A percentile compares a stretch with the other conserved stretches of the same genome.
Conservation (phyloP, 2,888 invertebrate genomes). For the Eremobia ochroleuca region DNA sequence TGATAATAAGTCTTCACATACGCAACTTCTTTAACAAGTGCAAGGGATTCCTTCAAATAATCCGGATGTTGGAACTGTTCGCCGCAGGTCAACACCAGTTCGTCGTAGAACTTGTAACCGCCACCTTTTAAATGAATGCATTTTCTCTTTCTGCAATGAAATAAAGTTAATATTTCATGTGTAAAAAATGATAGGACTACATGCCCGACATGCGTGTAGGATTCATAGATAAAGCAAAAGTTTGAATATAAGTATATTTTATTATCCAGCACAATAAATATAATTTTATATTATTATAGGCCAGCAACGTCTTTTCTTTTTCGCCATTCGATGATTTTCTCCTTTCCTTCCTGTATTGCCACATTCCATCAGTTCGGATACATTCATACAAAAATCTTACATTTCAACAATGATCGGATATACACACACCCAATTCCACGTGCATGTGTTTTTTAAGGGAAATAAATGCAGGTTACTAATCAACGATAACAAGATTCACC, state of each 20-base stretch:
- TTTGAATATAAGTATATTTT: background rate
- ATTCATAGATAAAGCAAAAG: no score
- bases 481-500: background rate
- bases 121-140: constrained; percentile 89
- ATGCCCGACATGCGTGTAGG: background rate
- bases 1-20: constrained; percentile 68
- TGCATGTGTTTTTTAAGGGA: background rate
- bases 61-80: constrained; percentile 91
- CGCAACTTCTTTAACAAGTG: constrained; percentile 79
- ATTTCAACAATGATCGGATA: background rate
- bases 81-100: constrained; percentile 90
- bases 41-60: constrained; percentile 80
- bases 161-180: background rate
- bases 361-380: background rate
- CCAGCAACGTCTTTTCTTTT: background rate
- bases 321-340: background rate
- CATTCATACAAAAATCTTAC: background rate
- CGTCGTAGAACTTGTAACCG: constrained; percentile 89
- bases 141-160: constrained; percentile 88
- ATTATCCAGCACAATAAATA: background rate
- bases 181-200: background rate
- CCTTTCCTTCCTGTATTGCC: background rate
- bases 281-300: background rate
- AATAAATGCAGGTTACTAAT: background rate
- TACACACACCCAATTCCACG: background rate